Percentiles rank a stretch among this genome's conserved stretches.
Evolutionary conservation across 2,797 vertebrate species (phyloP).

Genomic region (Tauraco hartlaubi): DNA sequence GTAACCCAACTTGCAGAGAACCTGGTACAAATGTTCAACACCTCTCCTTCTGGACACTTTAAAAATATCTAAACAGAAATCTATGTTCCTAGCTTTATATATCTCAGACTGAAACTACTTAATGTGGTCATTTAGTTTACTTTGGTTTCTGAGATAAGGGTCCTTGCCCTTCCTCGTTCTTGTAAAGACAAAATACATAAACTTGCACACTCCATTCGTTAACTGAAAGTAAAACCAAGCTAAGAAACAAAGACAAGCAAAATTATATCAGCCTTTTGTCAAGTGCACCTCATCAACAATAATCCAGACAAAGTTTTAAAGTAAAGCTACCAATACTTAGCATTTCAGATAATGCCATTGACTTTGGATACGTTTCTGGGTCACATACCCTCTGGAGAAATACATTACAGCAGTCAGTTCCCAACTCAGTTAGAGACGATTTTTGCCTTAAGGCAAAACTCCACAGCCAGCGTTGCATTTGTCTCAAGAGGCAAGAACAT

Average conservation of each 20-base stretch:
- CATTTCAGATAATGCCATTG: conserved; percentile 1
- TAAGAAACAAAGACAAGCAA: background rate
- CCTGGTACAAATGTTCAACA: background rate
- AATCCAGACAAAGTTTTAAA: background rate
- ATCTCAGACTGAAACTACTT: background rate
- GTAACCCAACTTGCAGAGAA: background rate
- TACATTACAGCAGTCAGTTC: background rate
- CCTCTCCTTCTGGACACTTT: background rate
- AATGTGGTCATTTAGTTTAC: background rate
- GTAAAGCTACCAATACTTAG: background rate
- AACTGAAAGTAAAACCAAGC: background rate
- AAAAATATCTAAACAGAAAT: background rate
- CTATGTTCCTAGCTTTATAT: background rate
- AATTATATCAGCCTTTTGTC: background rate
- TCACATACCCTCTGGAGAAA: conserved; percentile 43
- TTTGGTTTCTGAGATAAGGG: background rate
- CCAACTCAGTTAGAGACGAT: conserved; percentile 14
- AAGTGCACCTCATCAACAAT: background rate
- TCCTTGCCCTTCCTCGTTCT: background rate
- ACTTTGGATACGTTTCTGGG: conserved; percentile 41
- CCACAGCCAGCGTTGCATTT: background rate
- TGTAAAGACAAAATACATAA: background rate
- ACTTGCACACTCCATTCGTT: background rate
- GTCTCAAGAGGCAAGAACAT: conserved; percentile 3
- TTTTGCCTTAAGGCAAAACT: conserved; percentile 35